These are phyloP conservation scores for Strix aluco DNA, from an alignment of 2,113 vertebrate species.

Conservation along the genomic window DNA sequence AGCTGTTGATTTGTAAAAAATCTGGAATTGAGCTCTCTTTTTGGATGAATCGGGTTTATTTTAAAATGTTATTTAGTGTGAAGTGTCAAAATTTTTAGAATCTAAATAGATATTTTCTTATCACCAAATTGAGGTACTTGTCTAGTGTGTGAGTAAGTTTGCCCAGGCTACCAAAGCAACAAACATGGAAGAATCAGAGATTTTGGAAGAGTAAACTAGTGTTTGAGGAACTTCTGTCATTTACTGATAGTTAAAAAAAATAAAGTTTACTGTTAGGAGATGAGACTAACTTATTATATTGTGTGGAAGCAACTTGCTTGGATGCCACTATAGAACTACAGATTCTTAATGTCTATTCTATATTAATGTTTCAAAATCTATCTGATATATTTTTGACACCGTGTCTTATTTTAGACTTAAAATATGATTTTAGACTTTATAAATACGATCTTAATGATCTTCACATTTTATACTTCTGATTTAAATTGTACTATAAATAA, in stretches of 20 bases:
- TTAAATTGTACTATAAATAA: not conserved
- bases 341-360: not conserved
- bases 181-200: not conserved
- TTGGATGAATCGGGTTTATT: not conserved
- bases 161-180: not conserved
- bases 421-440: not conserved
- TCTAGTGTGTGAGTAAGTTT: not conserved
- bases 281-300: not conserved
- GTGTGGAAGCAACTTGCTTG: not conserved
- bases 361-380: not conserved
- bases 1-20: not conserved
- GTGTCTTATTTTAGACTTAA: not conserved
- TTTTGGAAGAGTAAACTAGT: not conserved
- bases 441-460: not conserved
- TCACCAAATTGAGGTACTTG: not conserved
- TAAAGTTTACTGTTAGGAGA: not conserved
- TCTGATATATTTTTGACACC: not conserved
- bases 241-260: not conserved
- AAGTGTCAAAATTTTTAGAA: not conserved
- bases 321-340: not conserved
- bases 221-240: not conserved
- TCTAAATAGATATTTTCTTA: not conserved
- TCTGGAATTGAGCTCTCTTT: not conserved
- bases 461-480: not conserved
- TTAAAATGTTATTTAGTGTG: not conserved